Evolutionary conservation across 2,113 vertebrate genomes (phyloP), one percentile per base, ranked within the genome.

Genomic region (Excalfactoria chinensis): DNA sequence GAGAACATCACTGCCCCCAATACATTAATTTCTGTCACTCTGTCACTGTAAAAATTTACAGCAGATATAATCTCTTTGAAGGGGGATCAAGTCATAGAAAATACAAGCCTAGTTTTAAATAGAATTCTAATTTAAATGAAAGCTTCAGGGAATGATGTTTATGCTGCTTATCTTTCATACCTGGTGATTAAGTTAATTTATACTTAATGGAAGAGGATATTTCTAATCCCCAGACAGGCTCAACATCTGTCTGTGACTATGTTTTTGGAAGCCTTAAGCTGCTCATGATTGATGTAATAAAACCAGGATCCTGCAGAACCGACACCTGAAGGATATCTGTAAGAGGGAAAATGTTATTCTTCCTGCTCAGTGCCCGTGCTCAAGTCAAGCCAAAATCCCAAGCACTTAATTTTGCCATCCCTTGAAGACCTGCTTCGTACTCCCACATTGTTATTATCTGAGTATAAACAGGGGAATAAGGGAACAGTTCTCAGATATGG

Each of bases 151-250:
- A 97, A 96, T 56, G 73, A 86, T 97, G 97, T 98, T 97, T 97
- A 94, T 96, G 95, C 95, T 95, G 93, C 95, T 96, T 97, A 97
- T 97, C 97, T 97, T 97, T 97, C 96, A 92, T 96, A 98, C 97
- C 98, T 98, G 97, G 97, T 98, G 97, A 98, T 98, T 98, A 98
- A 97, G 92, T 98, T 98, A 98, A 98, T 97, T 97, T 98, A 97
- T 97, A 97, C 97, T 97, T 97, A 97, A 98, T 97, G 97, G 97
- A 93, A 98, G 96, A 97, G 95, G 96, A 97, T 97, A 97, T 97
- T 97, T 98, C 97, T 96, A 97, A 97, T 98, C 97, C 97, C 97
- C 59, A 97, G 95, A 97, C 95, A 97, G 96, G 84, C 87, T 92
- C 94, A 88, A 94, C 97, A 97, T 97, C 98, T 97, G 97, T 97